These are phyloP conservation scores for Oceanodroma leucorhoa DNA, from an alignment of 2,797 vertebrate genomes.

Conservation along the genomic window DNA sequence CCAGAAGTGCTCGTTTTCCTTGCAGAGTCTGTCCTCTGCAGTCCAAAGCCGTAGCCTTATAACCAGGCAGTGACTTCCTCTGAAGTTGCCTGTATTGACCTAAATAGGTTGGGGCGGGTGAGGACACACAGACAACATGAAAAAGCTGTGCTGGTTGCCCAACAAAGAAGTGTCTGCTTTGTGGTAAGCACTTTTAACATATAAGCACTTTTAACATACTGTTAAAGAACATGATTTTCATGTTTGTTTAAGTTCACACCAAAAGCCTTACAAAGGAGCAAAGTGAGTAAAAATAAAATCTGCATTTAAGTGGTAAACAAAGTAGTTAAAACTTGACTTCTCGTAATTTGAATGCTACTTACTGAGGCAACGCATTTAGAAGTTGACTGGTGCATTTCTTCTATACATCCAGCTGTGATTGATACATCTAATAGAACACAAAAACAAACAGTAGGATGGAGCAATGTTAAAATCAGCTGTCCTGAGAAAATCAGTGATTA, in stretches of 20 bases:
- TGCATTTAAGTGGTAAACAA: slow-evolving; percentile 66
- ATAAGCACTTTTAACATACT: slow-evolving; percentile 55
- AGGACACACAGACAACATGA: slow-evolving; percentile 58
- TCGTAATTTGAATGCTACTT: background rate
- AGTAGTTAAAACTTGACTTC: slow-evolving; percentile 42
- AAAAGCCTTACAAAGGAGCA: slow-evolving; percentile 48
- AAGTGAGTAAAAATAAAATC: slow-evolving; percentile 52
- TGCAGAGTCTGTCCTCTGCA: background rate
- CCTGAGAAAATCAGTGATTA: background rate
- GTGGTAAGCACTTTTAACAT: slow-evolving; percentile 65
- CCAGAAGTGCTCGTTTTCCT: background rate
- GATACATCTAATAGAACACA: background rate
- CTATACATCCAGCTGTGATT: background rate
- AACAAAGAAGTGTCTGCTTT: slow-evolving; percentile 67
- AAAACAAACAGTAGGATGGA: background rate
- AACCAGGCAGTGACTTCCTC: slow-evolving; percentile 57
- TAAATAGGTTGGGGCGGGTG: slow-evolving; percentile 64
- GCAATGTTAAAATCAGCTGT: background rate
- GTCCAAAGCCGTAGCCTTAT: slow-evolving; percentile 13
- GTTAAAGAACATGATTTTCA: slow-evolving; percentile 57
- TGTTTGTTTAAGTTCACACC: slow-evolving; percentile 59
- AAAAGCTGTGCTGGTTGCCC: slow-evolving; percentile 56
- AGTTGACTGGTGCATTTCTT: background rate
- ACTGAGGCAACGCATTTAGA: background rate
- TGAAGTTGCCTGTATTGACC: slow-evolving; percentile 64